These are phyloP conservation scores for Tragelaphus scriptus DNA, from an alignment of 2,113 vertebrate species.

Conservation along the genomic window DNA sequence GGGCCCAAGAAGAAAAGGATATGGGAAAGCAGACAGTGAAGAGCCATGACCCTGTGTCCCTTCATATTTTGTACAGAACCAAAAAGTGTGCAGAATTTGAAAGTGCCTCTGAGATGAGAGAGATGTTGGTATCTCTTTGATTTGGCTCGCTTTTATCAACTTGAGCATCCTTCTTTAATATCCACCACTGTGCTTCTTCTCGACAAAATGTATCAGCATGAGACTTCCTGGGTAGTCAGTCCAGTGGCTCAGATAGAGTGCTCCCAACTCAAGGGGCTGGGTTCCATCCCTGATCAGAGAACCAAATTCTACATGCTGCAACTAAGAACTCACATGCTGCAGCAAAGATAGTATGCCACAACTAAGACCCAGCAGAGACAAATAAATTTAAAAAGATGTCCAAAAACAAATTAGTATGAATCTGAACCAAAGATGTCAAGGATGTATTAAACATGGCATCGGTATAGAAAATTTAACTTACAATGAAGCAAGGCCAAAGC, in stretches of 20 bases:
- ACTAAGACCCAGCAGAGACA: not conserved
- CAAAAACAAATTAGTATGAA: not conserved
- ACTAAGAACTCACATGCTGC: not conserved
- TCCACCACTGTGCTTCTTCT: not conserved
- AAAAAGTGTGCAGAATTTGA: not conserved
- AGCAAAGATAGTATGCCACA: not conserved
- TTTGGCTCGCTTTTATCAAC: not conserved
- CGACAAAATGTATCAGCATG: not conserved
- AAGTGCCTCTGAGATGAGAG: not conserved
- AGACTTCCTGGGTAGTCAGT: not conserved
- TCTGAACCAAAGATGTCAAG: not conserved
- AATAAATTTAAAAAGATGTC: not conserved
- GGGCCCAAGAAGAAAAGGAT: constrained; percentile 37
- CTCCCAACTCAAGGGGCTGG: not conserved
- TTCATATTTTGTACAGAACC: not conserved
- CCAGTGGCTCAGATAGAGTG: not conserved
- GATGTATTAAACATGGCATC: not conserved
- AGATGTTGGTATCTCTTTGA: not conserved
- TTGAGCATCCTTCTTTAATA: not conserved
- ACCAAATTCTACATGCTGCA: not conserved
- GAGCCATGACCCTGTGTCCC: not conserved
- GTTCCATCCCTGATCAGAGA: not conserved
- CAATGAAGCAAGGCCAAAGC: not conserved
- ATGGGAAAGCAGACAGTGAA: not conserved
- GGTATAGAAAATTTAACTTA: not conserved